Evolutionary conservation across 2,797 vertebrate genomes (phyloP).

Genomic region (Mallotus villosus): DNA sequence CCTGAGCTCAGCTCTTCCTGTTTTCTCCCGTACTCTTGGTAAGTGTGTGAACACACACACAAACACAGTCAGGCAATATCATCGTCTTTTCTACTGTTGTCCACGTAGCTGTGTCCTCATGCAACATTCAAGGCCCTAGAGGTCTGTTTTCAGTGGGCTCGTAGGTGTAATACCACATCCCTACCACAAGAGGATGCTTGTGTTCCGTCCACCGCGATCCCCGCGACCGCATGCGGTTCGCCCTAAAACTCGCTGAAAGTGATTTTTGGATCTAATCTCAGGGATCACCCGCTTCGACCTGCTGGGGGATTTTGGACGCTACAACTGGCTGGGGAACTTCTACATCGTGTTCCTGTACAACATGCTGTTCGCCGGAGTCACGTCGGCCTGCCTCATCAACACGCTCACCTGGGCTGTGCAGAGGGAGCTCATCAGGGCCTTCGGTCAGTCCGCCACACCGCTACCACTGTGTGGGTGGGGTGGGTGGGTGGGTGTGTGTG

Average conservation of each 20-base stretch:
- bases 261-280: constrained; percentile 45
- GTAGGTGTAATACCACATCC: constrained; percentile 42
- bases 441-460: constrained; percentile 78
- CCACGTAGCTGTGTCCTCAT: background rate
- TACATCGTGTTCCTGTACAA: constrained; percentile 95
- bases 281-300: constrained; percentile 97
- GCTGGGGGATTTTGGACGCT: constrained; percentile 92
- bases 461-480: background rate
- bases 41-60: constrained; percentile 52
- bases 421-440: constrained; percentile 90
- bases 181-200: constrained; percentile 61
- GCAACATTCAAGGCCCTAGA: background rate
- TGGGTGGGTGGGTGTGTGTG: constrained; percentile 13
- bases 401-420: constrained; percentile 90
- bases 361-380: constrained; percentile 91
- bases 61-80: too few species aligned
- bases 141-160: background rate
- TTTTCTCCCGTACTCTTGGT: constrained; percentile 96
- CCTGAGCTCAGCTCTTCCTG: constrained; percentile 93
- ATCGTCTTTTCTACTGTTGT: too few species aligned
- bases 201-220: background rate
- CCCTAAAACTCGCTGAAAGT: background rate
- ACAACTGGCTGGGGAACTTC: constrained; percentile 96
- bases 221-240: background rate
- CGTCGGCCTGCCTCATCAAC: constrained; percentile 91